Conservation (phyloP, 2,888 invertebrate genomes). For the Cylindroiulus punctatus region DNA sequence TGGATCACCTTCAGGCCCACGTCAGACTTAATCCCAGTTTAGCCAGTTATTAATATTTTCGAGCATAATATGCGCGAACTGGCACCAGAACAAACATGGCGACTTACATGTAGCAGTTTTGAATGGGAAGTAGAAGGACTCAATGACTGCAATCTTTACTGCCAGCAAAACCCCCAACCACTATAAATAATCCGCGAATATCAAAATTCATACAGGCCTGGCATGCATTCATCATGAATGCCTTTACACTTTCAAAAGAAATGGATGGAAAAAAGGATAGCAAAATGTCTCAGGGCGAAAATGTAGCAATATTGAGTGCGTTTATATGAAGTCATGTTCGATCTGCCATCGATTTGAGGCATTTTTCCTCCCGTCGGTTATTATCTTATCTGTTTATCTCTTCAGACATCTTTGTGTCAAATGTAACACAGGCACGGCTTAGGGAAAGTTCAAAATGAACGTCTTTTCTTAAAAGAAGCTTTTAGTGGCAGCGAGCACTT, state of each 20-base stretch:
- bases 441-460: constrained; percentile 34
- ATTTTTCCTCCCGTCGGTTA: constrained; percentile 10
- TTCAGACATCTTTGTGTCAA: constrained; percentile 40
- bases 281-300: background rate
- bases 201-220: background rate
- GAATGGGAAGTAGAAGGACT: background rate
- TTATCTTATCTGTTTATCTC: constrained; percentile 43
- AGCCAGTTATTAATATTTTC: background rate
- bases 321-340: constrained; percentile 43
- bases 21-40: background rate
- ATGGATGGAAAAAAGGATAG: background rate
- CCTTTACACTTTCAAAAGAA: background rate
- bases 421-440: constrained; percentile 6
- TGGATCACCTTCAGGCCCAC: too few relatives aligned
- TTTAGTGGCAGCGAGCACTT: constrained; percentile 45
- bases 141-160: background rate
- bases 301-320: constrained; percentile 8
- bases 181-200: constrained; percentile 17
- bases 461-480: constrained; percentile 9
- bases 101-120: background rate
- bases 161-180: background rate
- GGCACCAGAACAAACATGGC: background rate
- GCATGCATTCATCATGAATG: constrained; percentile 12
- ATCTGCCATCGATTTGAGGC: constrained; percentile 40
- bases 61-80: background rate